A percentile compares a stretch with the other conserved stretches of the same genome.
Evolutionary conservation across 2,888 invertebrate genomes (phyloP).

Genomic region (Cremastobaeus sp.): DNA sequence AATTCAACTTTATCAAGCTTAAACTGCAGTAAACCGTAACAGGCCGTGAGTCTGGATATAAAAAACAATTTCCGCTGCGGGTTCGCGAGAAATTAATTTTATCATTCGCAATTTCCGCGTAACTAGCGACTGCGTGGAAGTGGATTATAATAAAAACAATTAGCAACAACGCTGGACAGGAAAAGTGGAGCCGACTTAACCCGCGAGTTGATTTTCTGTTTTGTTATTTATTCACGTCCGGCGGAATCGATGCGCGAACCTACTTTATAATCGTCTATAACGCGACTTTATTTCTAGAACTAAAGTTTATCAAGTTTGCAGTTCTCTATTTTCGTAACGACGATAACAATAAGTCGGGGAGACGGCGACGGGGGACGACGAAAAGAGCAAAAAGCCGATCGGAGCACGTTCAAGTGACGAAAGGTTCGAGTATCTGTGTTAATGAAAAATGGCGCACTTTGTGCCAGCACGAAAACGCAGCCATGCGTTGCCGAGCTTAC

Average conservation of each 20-base stretch:
- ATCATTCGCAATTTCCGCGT: too few relatives aligned
- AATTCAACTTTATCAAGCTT: too few relatives aligned
- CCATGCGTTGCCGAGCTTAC: slow-evolving; percentile 51
- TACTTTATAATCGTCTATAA: slow-evolving; percentile 46
- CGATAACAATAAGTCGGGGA: slow-evolving; percentile 31
- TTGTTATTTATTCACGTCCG: slow-evolving; percentile 46
- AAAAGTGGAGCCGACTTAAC: too few relatives aligned
- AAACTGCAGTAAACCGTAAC: too few relatives aligned
- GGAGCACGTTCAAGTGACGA: slow-evolving; percentile 39
- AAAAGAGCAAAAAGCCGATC: slow-evolving; percentile 22
- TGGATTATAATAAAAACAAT: too few relatives aligned
- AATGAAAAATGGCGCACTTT: slow-evolving; percentile 50
- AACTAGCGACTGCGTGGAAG: too few relatives aligned
- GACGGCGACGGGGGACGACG: background rate
- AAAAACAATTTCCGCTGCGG: too few relatives aligned
- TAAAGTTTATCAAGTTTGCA: slow-evolving; percentile 51
- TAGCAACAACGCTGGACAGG: too few relatives aligned
- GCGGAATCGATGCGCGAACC: slow-evolving; percentile 43
- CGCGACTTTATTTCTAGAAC: slow-evolving; percentile 41
- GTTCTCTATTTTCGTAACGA: slow-evolving; percentile 28
- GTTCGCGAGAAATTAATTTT: too few relatives aligned
- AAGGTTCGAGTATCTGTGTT: slow-evolving; percentile 47
- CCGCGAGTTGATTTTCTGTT: slow-evolving; percentile 33
- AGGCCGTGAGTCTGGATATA: too few relatives aligned
- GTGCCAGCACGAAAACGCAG: slow-evolving; percentile 44